These are phyloP conservation scores for Zaprionus lachaisei DNA, from an alignment of 1,140 invertebrate species.

Conservation along the genomic window DNA sequence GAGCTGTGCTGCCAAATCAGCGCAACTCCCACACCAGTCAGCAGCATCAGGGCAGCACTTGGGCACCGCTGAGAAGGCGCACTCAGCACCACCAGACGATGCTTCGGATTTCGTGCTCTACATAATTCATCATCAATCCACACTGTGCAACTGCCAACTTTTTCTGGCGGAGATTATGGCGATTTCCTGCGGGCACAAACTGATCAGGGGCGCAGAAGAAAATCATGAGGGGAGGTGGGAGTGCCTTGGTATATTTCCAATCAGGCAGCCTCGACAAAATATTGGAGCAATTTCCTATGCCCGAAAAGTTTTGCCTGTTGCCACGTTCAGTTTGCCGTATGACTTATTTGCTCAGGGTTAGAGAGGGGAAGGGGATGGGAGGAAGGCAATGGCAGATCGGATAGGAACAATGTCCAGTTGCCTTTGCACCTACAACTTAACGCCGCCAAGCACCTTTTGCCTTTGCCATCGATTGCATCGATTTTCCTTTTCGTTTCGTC, in stretches of 20 bases:
- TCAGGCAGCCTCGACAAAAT: conserved; percentile 67
- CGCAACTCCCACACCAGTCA: conserved; percentile 66
- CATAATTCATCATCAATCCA: conserved; percentile 84
- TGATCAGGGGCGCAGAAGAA: conserved; percentile 13
- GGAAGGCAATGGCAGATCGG: background rate
- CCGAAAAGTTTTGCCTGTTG: conserved; percentile 45
- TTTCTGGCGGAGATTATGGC: conserved; percentile 38
- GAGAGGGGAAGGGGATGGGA: conserved; percentile 11
- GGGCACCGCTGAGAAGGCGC: conserved; percentile 27
- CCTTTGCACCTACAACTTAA: conserved; percentile 76
- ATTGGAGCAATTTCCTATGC: conserved; percentile 79
- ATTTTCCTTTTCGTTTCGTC: conserved; percentile 49
- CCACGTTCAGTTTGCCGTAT: conserved; percentile 56
- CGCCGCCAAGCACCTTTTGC: conserved; percentile 61
- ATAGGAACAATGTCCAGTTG: conserved; percentile 60
- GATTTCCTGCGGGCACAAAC: conserved; percentile 61
- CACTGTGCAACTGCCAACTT: conserved; percentile 57
- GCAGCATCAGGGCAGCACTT: conserved; percentile 32
- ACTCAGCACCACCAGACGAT: conserved; percentile 42
- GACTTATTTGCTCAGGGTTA: conserved; percentile 66
- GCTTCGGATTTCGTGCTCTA: conserved; percentile 83
- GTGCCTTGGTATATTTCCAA: conserved; percentile 58
- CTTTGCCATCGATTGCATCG: conserved; percentile 33
- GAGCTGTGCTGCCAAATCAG: conserved; percentile 63
- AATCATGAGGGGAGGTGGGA: background rate